Base-by-base conservation (phyloP, 37 sponge, comb jelly and placozoan genomes). In the Petrosia ficiformis region DNA sequence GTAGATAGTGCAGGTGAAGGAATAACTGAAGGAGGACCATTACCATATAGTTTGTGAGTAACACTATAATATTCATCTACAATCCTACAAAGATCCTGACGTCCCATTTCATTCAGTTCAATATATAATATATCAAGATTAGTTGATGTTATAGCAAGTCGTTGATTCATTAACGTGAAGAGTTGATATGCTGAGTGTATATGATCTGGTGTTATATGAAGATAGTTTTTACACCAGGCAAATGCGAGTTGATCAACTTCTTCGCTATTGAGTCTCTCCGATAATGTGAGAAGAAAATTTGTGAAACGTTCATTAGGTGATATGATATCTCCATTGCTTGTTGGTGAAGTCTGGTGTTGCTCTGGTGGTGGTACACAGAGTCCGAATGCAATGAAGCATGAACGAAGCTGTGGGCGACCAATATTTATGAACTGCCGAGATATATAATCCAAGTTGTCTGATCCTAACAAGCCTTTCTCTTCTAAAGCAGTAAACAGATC, bases 401-500 rank as follows among this genome's bases (percentile, higher is more conserved):
- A 38, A 29, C 72, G 34, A 35, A 88, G 70, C 1, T 66, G 37
- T 19, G 16, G 52, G 14, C 43, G 65, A 11, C 48, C 72, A 32
- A 75, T 80, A 22, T 40, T 61, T 4, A 1, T 43, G 22, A 89
- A 40, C 0, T 76, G 28, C 29, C 61, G 33, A 14, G 65, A 39
- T 2, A 90, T 73, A 33, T 75, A 84, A 37, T 19, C 69, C 22
- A 73, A n/a, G 31, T 90, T 77, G 36, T 84, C 39, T 26, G 33
- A 28, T 22, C 73, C 29, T 0, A 90, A 58, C 39, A 75, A 71
- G 1, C 89, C 90, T 36, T 72, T 58, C 48, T 90, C 86, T 39
- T 76, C 85, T 25, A 90, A 71, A 1, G 86, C 86, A 39, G 57
- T 39, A 42, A 84, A 90, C 1, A 90, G 48, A 30, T 77, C 85